Evolutionary conservation across 2,888 invertebrate species (phyloP).

Genomic region (Hypercompe scribonia): DNA sequence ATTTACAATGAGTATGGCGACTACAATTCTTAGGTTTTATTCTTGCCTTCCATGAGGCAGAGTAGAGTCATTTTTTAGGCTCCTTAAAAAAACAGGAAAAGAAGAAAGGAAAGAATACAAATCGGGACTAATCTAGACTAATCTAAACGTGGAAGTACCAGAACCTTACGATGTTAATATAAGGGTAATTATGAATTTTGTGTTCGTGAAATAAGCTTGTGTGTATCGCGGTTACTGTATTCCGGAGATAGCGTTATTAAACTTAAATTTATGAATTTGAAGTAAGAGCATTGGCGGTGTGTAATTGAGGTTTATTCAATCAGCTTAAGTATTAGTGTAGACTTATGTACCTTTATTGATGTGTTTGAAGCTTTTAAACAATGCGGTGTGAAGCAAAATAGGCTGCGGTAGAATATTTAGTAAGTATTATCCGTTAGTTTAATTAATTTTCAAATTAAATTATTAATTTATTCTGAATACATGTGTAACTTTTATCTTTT

Average conservation of each 20-base stretch:
- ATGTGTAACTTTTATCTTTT: too few species aligned
- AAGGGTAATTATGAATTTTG: constrained; percentile 82
- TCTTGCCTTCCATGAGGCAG: too few species aligned
- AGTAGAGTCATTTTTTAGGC: too few species aligned
- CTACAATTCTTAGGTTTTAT: too few species aligned
- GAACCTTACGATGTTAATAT: constrained; percentile 66
- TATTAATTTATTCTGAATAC: not conserved
- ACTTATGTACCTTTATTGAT: constrained; percentile 13
- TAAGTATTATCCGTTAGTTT: not conserved
- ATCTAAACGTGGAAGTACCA: constrained; percentile 57
- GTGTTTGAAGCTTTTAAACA: constrained; percentile 4
- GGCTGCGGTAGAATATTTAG: not conserved
- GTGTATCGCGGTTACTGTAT: constrained; percentile 35
- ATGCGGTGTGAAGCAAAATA: constrained; percentile 2
- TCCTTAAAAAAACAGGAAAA: too few species aligned
- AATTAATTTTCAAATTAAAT: not conserved
- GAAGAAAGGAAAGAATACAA: too few species aligned
- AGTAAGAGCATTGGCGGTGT: constrained; percentile 7
- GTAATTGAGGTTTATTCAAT: constrained; percentile 19
- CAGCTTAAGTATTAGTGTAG: constrained; percentile 32
- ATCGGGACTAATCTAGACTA: constrained; percentile 62
- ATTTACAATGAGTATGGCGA: too few species aligned
- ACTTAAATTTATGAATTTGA: constrained; percentile 27
- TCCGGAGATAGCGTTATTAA: constrained; percentile 64
- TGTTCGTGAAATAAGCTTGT: constrained; percentile 74